These are phyloP conservation scores for Lerema accius DNA, from an alignment of 1,140 invertebrate species.

Conservation along the genomic window DNA sequence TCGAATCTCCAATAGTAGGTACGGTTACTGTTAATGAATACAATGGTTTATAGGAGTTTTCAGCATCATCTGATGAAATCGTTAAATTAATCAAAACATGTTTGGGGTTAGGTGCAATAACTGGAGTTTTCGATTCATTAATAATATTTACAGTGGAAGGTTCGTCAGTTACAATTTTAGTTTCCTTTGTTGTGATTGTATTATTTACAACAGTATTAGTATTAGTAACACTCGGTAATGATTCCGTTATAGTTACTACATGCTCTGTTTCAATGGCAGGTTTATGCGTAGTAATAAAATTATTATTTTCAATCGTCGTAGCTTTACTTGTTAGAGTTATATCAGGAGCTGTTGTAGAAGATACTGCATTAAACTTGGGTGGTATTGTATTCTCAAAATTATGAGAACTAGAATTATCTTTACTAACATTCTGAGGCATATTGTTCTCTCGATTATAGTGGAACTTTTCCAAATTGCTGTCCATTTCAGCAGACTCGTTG, in stretches of 20 bases:
- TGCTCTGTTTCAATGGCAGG: conserved; percentile 43
- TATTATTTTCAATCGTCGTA: conserved; percentile 9
- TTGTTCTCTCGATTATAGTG: conserved; percentile 58
- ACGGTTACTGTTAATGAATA: conserved; percentile 89
- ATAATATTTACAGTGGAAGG: conserved; percentile 52
- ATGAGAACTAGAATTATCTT: conserved; percentile 9
- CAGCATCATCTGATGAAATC: conserved; percentile 86
- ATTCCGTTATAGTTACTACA: conserved; percentile 46
- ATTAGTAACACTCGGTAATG: conserved; percentile 58
- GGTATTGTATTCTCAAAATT: conserved; percentile 39
- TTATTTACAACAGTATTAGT: conserved; percentile 50
- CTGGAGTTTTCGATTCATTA: conserved; percentile 59
- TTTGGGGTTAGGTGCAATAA: conserved; percentile 72
- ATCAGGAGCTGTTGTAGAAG: conserved; percentile 6
- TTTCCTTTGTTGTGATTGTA: conserved; percentile 28
- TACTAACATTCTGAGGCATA: neutral
- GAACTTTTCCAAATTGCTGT: conserved; percentile 54
- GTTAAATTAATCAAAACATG: conserved; percentile 89
- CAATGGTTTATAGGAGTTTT: conserved; percentile 84
- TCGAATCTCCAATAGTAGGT: conserved; percentile 84
- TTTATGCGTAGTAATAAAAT: conserved; percentile 33
- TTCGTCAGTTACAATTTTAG: conserved; percentile 36
- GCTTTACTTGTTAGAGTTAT: conserved; percentile 21
- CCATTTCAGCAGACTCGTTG: conserved; percentile 53
- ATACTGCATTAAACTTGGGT: conserved; percentile 20